Percentiles rank a stretch among this genome's conserved stretches.
phyloP scores from a whole-genome alignment of 2,888 invertebrate species.

The Cataglyphis livida region DNA sequence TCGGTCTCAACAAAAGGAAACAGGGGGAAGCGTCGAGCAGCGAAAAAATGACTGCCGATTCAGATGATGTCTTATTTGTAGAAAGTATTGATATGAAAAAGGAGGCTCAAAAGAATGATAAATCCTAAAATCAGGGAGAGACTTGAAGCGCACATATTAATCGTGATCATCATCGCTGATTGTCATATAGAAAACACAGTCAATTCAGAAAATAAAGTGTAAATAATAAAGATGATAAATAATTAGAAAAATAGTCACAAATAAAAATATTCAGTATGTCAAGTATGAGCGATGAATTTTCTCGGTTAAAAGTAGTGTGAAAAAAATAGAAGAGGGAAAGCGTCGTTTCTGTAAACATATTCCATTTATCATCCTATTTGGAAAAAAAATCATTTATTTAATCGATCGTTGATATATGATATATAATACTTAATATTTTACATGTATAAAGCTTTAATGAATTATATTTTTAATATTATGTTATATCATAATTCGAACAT shows the following conservation, averaged over 20 bases:
- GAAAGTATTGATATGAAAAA: not conserved
- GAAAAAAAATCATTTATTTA: not conserved
- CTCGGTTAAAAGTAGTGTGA: not conserved
- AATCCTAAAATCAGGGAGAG: not conserved
- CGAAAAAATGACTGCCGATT: not conserved
- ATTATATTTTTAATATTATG: conserved; percentile 35
- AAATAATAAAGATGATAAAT: not conserved
- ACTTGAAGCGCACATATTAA: not conserved
- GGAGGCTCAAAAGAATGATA: not conserved
- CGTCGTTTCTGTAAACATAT: not conserved
- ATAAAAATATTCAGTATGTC: not conserved
- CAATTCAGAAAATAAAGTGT: not conserved
- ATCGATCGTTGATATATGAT: conserved; percentile 1
- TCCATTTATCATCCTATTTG: not conserved
- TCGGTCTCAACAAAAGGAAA: not conserved
- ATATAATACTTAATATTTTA: not conserved
- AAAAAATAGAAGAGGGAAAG: not conserved
- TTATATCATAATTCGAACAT: conserved; percentile 2
- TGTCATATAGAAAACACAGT: not conserved
- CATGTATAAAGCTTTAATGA: conserved; percentile 56
- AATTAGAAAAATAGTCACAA: not conserved
- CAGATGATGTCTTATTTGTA: not conserved
- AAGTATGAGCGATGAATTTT: not conserved
- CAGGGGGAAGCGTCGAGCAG: not conserved
- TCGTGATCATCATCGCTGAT: not conserved